A percentile compares a stretch with the other conserved stretches of the same genome.
Evolutionary conservation across 2,113 vertebrate species (phyloP).

Genomic region (Lanius collurio): DNA sequence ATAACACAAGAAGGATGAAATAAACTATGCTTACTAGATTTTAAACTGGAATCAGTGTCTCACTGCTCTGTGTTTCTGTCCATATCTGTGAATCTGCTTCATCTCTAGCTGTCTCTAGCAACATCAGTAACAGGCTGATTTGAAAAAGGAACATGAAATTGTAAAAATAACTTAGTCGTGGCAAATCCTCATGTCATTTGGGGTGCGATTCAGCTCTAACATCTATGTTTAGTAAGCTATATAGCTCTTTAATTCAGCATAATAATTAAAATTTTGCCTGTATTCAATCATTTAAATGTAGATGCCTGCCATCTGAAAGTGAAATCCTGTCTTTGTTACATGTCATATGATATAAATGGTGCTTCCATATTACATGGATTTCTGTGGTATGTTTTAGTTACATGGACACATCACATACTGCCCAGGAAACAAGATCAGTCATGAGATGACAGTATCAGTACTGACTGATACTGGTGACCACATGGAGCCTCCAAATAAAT

Average conservation of each 20-base stretch:
- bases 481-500: neutral
- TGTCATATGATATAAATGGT: neutral
- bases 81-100: neutral
- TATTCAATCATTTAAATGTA: neutral
- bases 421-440: neutral
- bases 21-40: neutral
- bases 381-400: neutral
- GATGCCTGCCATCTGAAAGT: neutral
- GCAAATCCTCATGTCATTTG: neutral
- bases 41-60: neutral
- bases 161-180: neutral
- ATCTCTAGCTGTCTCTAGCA: neutral
- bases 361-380: neutral
- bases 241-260: neutral
- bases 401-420: neutral
- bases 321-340: neutral
- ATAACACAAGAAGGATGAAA: neutral
- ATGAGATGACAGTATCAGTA: neutral
- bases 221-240: neutral
- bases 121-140: neutral
- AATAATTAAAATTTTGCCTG: neutral
- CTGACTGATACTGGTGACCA: neutral
- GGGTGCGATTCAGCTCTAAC: neutral
- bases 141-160: neutral
- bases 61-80: neutral